Base-by-base conservation (phyloP, 2,888 invertebrate genomes). In the Plemyria rubiginata region DNA sequence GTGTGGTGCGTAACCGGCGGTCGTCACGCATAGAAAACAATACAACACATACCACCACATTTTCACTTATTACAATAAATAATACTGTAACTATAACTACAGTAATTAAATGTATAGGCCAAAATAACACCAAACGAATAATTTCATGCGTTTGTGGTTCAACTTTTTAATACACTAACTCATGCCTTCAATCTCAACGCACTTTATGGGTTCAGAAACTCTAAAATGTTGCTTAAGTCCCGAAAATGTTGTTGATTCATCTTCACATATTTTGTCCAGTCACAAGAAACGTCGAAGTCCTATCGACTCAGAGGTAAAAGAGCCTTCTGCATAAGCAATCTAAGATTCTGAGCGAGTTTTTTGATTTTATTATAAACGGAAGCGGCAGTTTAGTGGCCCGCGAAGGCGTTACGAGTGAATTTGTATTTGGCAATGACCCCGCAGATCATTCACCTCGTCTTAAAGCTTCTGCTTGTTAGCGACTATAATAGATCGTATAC, bases 341-440 rank as follows among this genome's bases (percentile, higher is more conserved):
- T 70, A 76, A 70, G 65, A 66, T 67, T 57, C 68, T 56, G 55
- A 52, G 52, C 54, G 52, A 67, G 68, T 67, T 64, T 51, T 64
- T 68, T 60, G 64, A 70, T 69, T 72, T 70, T 65, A 59, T 56
- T 67, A 73, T 67, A 67, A 67, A 50, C 22, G 50, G 65, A 75
- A 81, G 88, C 87, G 77, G 71, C 85, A 84, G 86, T 80, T 90
- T 88, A 88, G 81, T 60, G 73, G 73, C 79, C 80, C 79, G 66
- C 73, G 79, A 84, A 84, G 86, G 82, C 84, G 84, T 77, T 83
- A 82, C 77, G 78, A 78, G 73, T 77, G 76, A 78, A 76, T 82
- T 79, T 80, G 83, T 67, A 89, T 91, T 92, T 87, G 91, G 90
- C 91, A 91, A 90, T 90, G 91, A 91, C 89, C 91, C 83, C 87